Conservation (phyloP, 2,888 invertebrate genomes). For the Gastracanthus pulcherrimus region DNA sequence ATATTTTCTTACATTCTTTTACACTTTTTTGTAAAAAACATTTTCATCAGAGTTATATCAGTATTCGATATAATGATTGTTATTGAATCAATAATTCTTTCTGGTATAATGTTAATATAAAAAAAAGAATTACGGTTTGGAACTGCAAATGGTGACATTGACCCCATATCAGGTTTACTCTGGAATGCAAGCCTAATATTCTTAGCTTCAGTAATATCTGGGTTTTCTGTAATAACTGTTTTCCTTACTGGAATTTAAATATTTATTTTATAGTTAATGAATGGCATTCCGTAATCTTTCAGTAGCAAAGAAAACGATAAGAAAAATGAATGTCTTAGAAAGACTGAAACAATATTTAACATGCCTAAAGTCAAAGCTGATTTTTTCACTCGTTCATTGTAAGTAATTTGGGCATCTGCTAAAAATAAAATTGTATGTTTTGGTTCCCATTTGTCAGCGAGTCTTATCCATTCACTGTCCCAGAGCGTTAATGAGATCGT, state of each 20-base stretch:
- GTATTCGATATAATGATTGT: too few species aligned
- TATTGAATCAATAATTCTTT: too few species aligned
- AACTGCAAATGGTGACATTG: slow-evolving; percentile 66
- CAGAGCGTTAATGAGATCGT: slow-evolving; percentile 82
- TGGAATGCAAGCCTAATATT: slow-evolving; percentile 75
- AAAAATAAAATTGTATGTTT: slow-evolving; percentile 85
- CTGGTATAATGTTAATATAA: not conserved
- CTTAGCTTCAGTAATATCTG: slow-evolving; percentile 82
- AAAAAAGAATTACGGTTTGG: slow-evolving; percentile 70
- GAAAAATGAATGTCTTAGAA: too few species aligned
- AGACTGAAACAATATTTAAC: not conserved
- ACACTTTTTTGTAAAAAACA: too few species aligned
- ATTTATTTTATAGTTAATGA: too few species aligned
- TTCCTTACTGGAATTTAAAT: slow-evolving; percentile 66
- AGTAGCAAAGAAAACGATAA: too few species aligned
- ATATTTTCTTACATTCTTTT: too few species aligned
- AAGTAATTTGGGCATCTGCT: slow-evolving; percentile 83
- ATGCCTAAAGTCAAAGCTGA: slow-evolving; percentile 65
- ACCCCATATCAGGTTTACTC: slow-evolving; percentile 62
- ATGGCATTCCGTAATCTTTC: too few species aligned
- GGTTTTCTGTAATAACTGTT: slow-evolving; percentile 87
- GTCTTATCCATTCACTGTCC: slow-evolving; percentile 85
- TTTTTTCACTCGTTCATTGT: slow-evolving; percentile 72
- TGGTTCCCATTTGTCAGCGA: slow-evolving; percentile 84
- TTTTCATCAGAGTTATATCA: too few species aligned